A percentile compares a stretch with the other conserved stretches of the same genome.
phyloP scores from a whole-genome alignment of 2,797 vertebrate species.

The Australoheros facetus region DNA sequence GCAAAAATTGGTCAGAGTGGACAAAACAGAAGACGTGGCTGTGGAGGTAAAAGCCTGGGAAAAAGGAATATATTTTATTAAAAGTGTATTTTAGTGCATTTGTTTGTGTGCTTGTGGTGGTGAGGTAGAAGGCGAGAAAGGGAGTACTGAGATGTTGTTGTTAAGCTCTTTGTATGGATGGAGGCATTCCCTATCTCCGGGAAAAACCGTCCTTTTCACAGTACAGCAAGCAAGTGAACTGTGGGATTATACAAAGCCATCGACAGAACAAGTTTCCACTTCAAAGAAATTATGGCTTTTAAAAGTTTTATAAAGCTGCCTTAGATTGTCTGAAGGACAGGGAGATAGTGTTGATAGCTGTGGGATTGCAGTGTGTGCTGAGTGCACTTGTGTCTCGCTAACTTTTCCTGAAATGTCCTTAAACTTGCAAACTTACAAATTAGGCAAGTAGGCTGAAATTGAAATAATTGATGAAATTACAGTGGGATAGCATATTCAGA shows the following conservation, averaged over 20 bases:
- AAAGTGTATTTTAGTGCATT: constrained; percentile 14
- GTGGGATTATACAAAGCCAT: constrained; percentile 56
- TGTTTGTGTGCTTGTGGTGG: constrained; percentile 38
- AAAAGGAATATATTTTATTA: constrained; percentile 51
- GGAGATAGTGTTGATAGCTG: constrained; percentile 9
- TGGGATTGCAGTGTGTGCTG: not conserved
- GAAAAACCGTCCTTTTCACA: constrained; percentile 41
- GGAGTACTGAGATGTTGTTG: constrained; percentile 31
- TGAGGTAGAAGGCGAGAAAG: constrained; percentile 11
- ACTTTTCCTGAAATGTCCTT: not conserved
- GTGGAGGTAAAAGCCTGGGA: constrained; percentile 21
- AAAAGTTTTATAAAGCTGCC: constrained; percentile 59
- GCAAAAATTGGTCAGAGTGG: constrained; percentile 52
- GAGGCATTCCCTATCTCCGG: constrained; percentile 10
- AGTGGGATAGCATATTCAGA: not conserved
- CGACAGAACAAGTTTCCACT: constrained; percentile 46
- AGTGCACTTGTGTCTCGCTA: not conserved
- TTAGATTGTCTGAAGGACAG: constrained; percentile 43
- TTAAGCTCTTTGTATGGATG: constrained; percentile 39
- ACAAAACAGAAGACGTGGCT: constrained; percentile 24
- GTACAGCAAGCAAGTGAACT: constrained; percentile 49
- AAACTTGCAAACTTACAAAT: not conserved
- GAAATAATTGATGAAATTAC: not conserved
- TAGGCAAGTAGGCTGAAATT: not conserved
- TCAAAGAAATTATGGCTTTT: constrained; percentile 51